Base-by-base conservation (phyloP, 2,797 vertebrate genomes). In the Florisuga fusca region DNA sequence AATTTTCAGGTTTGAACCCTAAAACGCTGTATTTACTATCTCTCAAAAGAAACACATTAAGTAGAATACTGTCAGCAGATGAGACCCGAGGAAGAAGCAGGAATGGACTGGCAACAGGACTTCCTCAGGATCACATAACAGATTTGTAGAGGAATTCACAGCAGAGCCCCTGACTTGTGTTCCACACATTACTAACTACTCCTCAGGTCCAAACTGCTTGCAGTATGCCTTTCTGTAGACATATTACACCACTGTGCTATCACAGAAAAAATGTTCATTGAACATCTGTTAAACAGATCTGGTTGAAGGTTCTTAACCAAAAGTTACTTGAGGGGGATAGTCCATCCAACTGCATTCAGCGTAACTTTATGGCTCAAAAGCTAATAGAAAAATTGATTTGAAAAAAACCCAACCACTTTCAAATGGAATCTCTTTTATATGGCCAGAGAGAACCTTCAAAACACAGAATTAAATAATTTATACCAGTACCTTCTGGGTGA, bases 101-200 rank as follows among this genome's bases (percentile, higher is more conserved):
- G 89, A 95, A 95, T 90, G 79, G 86, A 68, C 54, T 78, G 51
- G 93, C 87, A 92, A 59, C 4, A 10, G 0, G 3, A 88, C 93
- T 97, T 97, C 93, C 93, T 92, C 73, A 50, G 92, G 95, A 94
- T 97, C 95, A 97, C 82, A 63, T 95, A 95, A 93, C 92, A 94
- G 92, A 75, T 75, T 75, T 7, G 1, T 76, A 59, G 84, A 95
- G 94, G 93, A 96, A 96, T 93, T 93, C 93, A 94, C 96, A 96
- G 87, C 84, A 88, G 84, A 90, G 95, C 57, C 63, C 43, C 75
- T 85, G 93, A 87, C 84, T 81, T 92, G 82, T 91, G 92, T 94
- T 92, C 84, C 93, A 87, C 46, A 82, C 72, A 92, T 84, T 92
- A 71, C 90, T 94, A 67, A 82, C 53, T 15, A 19, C 80, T 90